Percentiles rank a stretch among this genome's conserved stretches.
Conservation (phyloP, 2,797 vertebrate genomes). For the Aulostomus chinensis region DNA sequence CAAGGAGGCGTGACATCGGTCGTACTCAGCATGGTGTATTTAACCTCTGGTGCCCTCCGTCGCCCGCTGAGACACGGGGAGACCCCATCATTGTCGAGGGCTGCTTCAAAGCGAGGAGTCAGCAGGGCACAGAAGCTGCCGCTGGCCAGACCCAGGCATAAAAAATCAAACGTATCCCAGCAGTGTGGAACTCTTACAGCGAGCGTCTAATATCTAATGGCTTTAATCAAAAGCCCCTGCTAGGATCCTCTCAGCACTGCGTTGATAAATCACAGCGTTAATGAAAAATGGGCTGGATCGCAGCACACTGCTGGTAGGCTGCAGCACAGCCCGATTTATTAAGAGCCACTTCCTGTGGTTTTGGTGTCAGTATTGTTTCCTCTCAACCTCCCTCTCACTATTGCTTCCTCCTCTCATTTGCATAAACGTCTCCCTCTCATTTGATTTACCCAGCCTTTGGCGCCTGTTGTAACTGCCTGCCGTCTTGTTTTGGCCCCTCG, state of each 20-base stretch:
- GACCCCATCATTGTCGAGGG: too few species aligned
- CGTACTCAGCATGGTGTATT: too few species aligned
- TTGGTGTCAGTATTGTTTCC: slow-evolving; percentile 29
- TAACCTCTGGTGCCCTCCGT: too few species aligned
- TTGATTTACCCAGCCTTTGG: slow-evolving; percentile 22
- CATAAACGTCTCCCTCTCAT: not conserved
- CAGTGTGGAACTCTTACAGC: slow-evolving; percentile 51
- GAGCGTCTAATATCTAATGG: slow-evolving; percentile 69
- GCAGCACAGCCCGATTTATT: slow-evolving; percentile 15
- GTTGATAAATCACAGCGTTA: slow-evolving; percentile 63
- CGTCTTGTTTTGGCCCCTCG: slow-evolving; percentile 4
- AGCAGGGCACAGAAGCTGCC: too few species aligned
- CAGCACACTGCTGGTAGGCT: slow-evolving; percentile 43
- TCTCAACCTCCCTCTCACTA: slow-evolving; percentile 1
- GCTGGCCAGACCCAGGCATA: slow-evolving; percentile 23
- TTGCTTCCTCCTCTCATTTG: slow-evolving; percentile 2
- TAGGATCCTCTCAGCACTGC: slow-evolving; percentile 41
- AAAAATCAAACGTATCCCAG: slow-evolving; percentile 48
- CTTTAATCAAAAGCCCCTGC: slow-evolving; percentile 62
- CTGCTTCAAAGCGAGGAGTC: too few species aligned
- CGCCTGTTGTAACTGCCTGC: slow-evolving; percentile 8
- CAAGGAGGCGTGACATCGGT: too few species aligned
- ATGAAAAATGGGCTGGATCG: slow-evolving; percentile 60
- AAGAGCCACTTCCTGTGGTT: slow-evolving; percentile 59
- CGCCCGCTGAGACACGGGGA: too few species aligned